Evolutionary conservation across 1,140 invertebrate species (phyloP), one percentile per base, ranked within the genome.

Genomic region (Camponotus pennsylvanicus): DNA sequence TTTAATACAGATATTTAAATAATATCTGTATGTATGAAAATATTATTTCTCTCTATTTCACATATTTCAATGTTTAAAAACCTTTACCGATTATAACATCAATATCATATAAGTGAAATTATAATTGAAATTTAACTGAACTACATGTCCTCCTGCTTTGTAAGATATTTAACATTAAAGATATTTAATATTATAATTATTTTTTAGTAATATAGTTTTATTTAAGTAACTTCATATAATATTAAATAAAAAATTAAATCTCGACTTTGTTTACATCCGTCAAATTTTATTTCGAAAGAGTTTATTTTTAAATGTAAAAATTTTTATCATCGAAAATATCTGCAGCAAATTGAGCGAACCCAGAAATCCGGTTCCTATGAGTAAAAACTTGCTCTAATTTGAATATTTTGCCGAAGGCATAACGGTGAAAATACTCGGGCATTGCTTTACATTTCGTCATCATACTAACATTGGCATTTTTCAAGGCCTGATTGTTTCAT

Each of bases 301-400:
- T 27, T 61, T 21, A 55, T 55, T 2, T 73, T 34, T 6, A 73
- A 73, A 49, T 49, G 37, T 2, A 40, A 7, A 13, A n/a, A 34
- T 34, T 49, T 34, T 71, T 4, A 34, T 55, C 32, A 34, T 37
- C 18, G 4, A 32, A 4, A 32, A 49, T 27, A 27, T 73, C 42
- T 9, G 0, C 1, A 1, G 1, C 2, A 34, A 52, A 55, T 6
- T 34, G 11, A 5, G 1, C 27, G 18, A 13, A 34, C 7, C 2
- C 18, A 42, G n/a, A 73, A 52, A 37, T 52, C 70, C 70, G 49
- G 70, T 73, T 73, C 9, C 11, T 52, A 32, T 55, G 6, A 34
- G 5, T n/a, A 73, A 73, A 34, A 52, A 49, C n/a, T n/a, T 55
- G 42, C 18, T 73, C 11, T 2, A 7, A 73, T 71, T 52, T 18